A percentile compares a stretch with the other conserved stretches of the same genome.
phyloP scores from a whole-genome alignment of 2,888 invertebrate species.

The Pogonocherus hispidulus region DNA sequence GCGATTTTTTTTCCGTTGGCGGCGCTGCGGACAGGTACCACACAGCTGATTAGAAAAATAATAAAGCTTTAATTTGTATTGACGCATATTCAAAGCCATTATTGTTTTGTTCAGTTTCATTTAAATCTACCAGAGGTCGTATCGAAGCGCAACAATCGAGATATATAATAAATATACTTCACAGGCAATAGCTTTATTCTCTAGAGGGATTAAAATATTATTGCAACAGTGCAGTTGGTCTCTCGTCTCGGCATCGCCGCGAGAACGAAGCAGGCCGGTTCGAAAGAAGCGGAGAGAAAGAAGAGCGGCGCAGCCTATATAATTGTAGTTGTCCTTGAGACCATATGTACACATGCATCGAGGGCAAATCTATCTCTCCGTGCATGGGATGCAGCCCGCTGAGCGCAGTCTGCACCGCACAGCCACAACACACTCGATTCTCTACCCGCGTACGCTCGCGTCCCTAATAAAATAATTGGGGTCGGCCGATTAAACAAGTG shows the following conservation, averaged over 20 bases:
- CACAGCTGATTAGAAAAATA: no score
- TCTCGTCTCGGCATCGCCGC: conserved; percentile 16
- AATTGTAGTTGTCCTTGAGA: conserved; percentile 64
- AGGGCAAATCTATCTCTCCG: conserved; percentile 60
- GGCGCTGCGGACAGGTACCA: no score
- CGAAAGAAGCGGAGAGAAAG: conserved; percentile 43
- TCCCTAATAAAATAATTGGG: conserved; percentile 30
- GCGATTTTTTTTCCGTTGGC: no score
- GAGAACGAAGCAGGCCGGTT: conserved; percentile 13
- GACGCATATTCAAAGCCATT: no score
- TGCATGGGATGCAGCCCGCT: conserved; percentile 45
- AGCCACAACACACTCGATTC: conserved; percentile 20
- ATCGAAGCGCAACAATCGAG: no score
- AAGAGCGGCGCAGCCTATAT: conserved; percentile 56
- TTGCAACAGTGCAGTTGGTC: conserved; percentile 30
- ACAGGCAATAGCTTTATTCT: no score
- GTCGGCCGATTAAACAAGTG: conserved; percentile 41
- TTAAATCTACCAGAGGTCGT: no score
- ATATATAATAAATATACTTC: no score
- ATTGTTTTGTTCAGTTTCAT: no score
- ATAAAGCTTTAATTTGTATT: no score
- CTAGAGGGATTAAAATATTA: conserved; percentile 5
- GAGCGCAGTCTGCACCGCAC: conserved; percentile 36
- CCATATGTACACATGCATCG: conserved; percentile 63
- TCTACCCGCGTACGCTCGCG: conserved; percentile 31